Percentiles rank a stretch among this genome's conserved stretches.
Evolutionary conservation across 2,888 invertebrate species (phyloP).

Genomic region (Philhelius pedissequus): DNA sequence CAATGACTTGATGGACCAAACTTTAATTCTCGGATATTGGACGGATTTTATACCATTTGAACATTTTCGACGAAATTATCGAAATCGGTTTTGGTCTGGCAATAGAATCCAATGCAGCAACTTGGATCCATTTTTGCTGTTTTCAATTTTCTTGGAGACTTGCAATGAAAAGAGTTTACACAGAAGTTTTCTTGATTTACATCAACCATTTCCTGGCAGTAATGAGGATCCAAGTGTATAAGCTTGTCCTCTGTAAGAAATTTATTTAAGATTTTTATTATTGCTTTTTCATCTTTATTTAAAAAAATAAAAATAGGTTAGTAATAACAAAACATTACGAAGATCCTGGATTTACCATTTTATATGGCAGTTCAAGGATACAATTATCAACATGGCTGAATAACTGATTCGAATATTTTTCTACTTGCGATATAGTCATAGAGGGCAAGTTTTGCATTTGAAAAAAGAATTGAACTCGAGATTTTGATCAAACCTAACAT

Average conservation of each 20-base stretch:
- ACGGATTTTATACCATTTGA: slow-evolving; percentile 80
- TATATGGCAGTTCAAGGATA: too few relatives aligned
- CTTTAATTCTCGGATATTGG: too few relatives aligned
- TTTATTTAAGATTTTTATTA: not conserved
- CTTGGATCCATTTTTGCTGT: slow-evolving; percentile 94
- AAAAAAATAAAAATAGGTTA: not conserved
- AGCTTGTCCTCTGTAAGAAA: slow-evolving; percentile 87
- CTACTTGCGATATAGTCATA: too few relatives aligned
- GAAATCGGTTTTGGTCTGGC: slow-evolving; percentile 87
- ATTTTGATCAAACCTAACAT: too few relatives aligned
- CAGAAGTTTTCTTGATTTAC: slow-evolving; percentile 89
- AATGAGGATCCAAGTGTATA: slow-evolving; percentile 96
- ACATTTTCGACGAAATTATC: slow-evolving; percentile 86
- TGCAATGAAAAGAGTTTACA: slow-evolving; percentile 90
- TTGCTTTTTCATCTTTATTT: not conserved
- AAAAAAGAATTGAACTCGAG: too few relatives aligned
- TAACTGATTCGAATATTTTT: too few relatives aligned
- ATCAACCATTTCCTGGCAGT: slow-evolving; percentile 94
- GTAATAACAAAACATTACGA: too few relatives aligned
- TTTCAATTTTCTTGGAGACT: slow-evolving; percentile 91
- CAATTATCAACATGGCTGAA: too few relatives aligned
- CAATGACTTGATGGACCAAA: too few relatives aligned
- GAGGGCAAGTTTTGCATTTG: too few relatives aligned
- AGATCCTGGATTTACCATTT: too few relatives aligned
- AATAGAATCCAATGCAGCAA: slow-evolving; percentile 94